These are phyloP conservation scores for Oncorhynchus tshawytscha DNA, from an alignment of 2,113 vertebrate species.

Conservation along the genomic window DNA sequence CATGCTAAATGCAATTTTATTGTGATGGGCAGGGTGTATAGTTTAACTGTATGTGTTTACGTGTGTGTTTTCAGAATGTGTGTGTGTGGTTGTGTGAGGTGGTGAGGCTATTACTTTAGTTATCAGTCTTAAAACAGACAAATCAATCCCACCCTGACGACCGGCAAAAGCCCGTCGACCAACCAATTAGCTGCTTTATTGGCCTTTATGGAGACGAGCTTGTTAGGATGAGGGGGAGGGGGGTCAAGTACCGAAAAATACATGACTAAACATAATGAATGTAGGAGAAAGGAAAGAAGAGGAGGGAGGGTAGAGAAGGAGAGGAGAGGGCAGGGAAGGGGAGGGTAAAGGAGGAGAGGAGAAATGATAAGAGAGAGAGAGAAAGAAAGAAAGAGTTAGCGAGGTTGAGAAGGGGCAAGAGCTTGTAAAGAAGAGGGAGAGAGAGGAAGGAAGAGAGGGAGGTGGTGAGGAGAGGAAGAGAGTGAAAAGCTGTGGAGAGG, in stretches of 20 bases:
- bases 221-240: conserved; percentile 53
- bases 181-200: conserved; percentile 67
- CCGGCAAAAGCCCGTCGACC: conserved; percentile 34
- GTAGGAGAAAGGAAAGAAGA: background rate
- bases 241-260: conserved; percentile 52
- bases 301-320: background rate
- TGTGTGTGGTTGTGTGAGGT: background rate
- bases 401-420: too few relatives aligned
- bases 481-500: background rate
- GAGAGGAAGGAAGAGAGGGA: too few relatives aligned
- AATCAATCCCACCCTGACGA: conserved; percentile 63
- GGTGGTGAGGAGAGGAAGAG: too few relatives aligned
- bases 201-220: conserved; percentile 51
- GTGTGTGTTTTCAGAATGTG: background rate
- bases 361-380: too few relatives aligned
- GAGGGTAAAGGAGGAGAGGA: background rate
- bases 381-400: too few relatives aligned
- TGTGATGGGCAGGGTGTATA: too few relatives aligned
- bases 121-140: conserved; percentile 70
- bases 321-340: background rate
- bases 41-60: background rate
- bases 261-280: conserved; percentile 14
- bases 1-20: too few relatives aligned
- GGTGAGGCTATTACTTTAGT: conserved; percentile 33
- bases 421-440: too few relatives aligned